Evolutionary conservation across 2,113 vertebrate species (phyloP).

Genomic region (Haplochromis burtoni): DNA sequence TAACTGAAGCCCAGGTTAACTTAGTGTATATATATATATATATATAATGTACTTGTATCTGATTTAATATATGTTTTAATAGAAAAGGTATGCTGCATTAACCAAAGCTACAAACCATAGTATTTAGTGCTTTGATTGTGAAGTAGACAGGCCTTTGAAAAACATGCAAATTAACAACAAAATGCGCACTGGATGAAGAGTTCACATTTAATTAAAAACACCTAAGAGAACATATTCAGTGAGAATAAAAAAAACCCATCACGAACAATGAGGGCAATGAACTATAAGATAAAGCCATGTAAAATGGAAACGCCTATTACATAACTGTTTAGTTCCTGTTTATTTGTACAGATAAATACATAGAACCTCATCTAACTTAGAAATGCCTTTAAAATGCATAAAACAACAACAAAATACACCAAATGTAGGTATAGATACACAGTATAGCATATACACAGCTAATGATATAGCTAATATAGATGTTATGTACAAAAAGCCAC

Average conservation of each 20-base stretch:
- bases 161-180: background rate
- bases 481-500: background rate
- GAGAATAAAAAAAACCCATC: accelerated
- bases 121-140: background rate
- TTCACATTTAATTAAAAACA: background rate
- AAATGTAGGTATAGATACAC: background rate
- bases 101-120: background rate
- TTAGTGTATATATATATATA: no score
- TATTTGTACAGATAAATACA: background rate
- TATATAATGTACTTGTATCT: background rate
- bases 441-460: background rate
- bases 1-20: background rate
- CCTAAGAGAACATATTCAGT: background rate
- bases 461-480: background rate
- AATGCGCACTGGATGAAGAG: background rate
- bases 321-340: background rate
- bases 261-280: background rate
- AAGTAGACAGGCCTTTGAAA: background rate
- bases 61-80: background rate
- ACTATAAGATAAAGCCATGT: background rate
- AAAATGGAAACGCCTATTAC: background rate
- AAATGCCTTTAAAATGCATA: background rate
- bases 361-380: background rate
- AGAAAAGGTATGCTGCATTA: background rate
- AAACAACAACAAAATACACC: background rate